A percentile compares a stretch with the other conserved stretches of the same genome.
These are phyloP conservation scores for Crotalus horridus DNA, from an alignment of 2,113 vertebrate species.

Conservation along the genomic window DNA sequence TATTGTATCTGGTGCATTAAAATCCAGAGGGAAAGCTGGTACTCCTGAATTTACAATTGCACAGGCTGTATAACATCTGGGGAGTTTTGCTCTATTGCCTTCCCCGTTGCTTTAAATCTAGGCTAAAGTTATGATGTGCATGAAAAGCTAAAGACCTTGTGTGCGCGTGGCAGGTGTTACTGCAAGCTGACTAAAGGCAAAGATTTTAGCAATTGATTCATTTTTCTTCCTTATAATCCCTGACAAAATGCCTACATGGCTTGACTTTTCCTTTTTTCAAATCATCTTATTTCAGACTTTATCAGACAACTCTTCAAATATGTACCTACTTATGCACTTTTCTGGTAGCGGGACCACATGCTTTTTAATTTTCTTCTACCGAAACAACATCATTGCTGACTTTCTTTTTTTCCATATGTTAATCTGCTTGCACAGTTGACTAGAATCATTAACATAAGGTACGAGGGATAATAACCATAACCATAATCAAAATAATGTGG, in stretches of 20 bases:
- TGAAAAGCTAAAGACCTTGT: slow-evolving; percentile 75
- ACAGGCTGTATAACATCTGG: slow-evolving; percentile 90
- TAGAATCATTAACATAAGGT: background rate
- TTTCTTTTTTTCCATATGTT: background rate
- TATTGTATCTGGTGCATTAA: slow-evolving; percentile 73
- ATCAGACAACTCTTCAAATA: slow-evolving; percentile 4
- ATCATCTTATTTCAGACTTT: slow-evolving; percentile 31
- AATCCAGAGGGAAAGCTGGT: slow-evolving; percentile 74
- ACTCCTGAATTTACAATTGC: slow-evolving; percentile 74
- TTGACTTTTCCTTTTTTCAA: slow-evolving; percentile 30
- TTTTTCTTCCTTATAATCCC: slow-evolving; percentile 57
- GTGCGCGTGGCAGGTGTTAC: slow-evolving; percentile 72
- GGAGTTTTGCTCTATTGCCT: slow-evolving; percentile 76
- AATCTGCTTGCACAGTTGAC: background rate
- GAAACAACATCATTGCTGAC: background rate
- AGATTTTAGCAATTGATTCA: slow-evolving; percentile 58
- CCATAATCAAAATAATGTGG: background rate
- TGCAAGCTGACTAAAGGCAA: slow-evolving; percentile 71
- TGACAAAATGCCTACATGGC: slow-evolving; percentile 43
- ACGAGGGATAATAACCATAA: background rate
- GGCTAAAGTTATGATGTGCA: slow-evolving; percentile 81
- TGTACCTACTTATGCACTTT: background rate
- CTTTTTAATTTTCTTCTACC: background rate
- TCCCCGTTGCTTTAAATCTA: slow-evolving; percentile 87
- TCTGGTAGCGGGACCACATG: background rate